Evolutionary conservation across 2,113 vertebrate species (phyloP).

Genomic region (Scolopax mira): DNA sequence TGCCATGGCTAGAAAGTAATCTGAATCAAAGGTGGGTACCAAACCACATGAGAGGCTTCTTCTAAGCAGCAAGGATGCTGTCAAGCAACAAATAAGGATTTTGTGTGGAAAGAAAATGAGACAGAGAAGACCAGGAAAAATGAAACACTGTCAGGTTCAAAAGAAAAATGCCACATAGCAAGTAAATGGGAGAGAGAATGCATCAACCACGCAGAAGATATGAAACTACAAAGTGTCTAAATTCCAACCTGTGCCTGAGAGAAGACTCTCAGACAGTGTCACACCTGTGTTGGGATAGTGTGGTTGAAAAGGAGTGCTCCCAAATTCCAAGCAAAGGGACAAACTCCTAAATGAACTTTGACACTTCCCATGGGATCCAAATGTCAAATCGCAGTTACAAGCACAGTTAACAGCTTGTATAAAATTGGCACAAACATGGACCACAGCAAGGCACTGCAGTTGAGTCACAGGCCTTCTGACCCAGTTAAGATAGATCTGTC

Average conservation of each 20-base stretch:
- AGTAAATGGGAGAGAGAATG: neutral
- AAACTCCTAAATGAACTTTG: neutral
- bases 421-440: neutral
- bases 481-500: neutral
- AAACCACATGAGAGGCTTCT: neutral
- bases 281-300: neutral
- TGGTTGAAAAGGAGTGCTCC: neutral
- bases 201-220: neutral
- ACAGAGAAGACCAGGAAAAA: neutral
- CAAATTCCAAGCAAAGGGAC: neutral
- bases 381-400: neutral
- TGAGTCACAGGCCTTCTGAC: neutral
- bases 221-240: neutral
- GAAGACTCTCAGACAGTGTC: neutral
- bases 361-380: neutral
- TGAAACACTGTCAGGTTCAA: neutral
- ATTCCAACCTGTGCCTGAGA: neutral
- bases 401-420: neutral
- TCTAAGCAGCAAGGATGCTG: neutral
- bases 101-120: neutral
- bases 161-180: neutral
- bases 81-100: neutral
- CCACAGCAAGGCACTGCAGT: neutral
- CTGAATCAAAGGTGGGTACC: neutral
- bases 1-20: neutral